Evolutionary conservation across 1,140 invertebrate species (phyloP), one percentile per base, ranked within the genome.

Genomic region (Drosophila sp.): DNA sequence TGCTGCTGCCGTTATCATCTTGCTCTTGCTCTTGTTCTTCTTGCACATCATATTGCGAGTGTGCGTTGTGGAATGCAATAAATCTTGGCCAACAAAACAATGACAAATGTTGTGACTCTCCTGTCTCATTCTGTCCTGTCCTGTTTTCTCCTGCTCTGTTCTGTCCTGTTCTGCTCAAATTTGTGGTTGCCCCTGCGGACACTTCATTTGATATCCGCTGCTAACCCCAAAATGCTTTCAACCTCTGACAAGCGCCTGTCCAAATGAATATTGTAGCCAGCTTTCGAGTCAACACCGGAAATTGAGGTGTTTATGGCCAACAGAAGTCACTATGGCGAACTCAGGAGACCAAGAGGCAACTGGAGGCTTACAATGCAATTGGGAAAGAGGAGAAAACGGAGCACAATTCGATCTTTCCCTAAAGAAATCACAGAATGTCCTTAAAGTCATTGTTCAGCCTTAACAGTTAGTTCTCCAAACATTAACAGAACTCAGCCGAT

Each of bases 1-100:
- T 27, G 7, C 9, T 59, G 21, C 25, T 51, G 45, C 11, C 25
- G 43, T 21, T 27, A 16, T 43, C 41, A 7, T 11, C 13, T 36
- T 36, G 32, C 5, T 53, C n/a, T 38, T 38, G 36, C 6, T 41
- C 57, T 63, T 45, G 34, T 50, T 14, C 53, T 46, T 46, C 25
- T 16, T 13, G 32, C 8, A 8, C 16, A 13, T 51, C 61, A 54
- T 54, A 27, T 29, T 56, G 51, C 41, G 36, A 56, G 21, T 7
- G 40, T 43, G 53, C 13, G 18, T 59, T 50, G 50, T 50, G 57
- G 74, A 78, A 87, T 87, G 81, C 81, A 81, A 86, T 86, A 86
- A 87, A 81, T 86, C 81, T 70, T 81, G 74, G 74, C 82, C 79
- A 84, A 73, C 79, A 86, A 87, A 86, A 86, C 82, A 86, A 86